Base-by-base conservation (phyloP, 1,140 invertebrate genomes). In the Stegodyphus dumicola region DNA sequence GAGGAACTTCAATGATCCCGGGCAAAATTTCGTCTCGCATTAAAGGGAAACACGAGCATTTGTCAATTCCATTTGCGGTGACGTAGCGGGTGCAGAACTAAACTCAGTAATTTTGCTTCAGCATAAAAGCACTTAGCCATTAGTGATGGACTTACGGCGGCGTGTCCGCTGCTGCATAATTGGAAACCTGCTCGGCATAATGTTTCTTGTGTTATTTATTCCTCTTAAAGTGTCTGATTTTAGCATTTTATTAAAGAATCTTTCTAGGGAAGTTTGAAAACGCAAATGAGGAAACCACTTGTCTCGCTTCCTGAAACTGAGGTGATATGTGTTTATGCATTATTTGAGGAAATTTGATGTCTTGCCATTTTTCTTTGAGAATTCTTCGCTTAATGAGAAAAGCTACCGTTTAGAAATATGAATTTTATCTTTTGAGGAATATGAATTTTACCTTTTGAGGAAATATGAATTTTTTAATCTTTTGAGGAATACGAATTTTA, bases 181-280 rank as follows among this genome's bases (percentile, higher is more conserved):
- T 77, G 51, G 75, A 77, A 17, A 56, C 6, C 33, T 18, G 13
- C 33, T 7, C 18, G 9, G 13, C 60, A 6, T n/a, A 33, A 77
- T 77, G 64, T 48, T 48, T 65, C 33, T 77, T 15, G 18, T 48
- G 7, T 33, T 77, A 66, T 77, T 77, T 77, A 66, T 77, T 77
- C 33, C 7, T 7, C 11, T 10, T 2, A 18, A 66, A 66, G 11
- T 6, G 11, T n/a, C 17, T 1, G 52, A 48, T 66, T 54, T 56
- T 7, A 17, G 18, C 60, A 52, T 52, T 77, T 77, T 15, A 66
- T 77, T 52, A 75, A 51, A 51, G 60, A 77, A 66, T 66, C 6
- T 53, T 52, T 52, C 48, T 10, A 6, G 33, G 9, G 64, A n/a
- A 15, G 15, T 17, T 77, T 64, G 13, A 13, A 15, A 11, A 15